A percentile compares a stretch with the other conserved stretches of the same genome.
Conservation (phyloP, 2,797 vertebrate genomes). For the Artibeus jamaicensis region DNA sequence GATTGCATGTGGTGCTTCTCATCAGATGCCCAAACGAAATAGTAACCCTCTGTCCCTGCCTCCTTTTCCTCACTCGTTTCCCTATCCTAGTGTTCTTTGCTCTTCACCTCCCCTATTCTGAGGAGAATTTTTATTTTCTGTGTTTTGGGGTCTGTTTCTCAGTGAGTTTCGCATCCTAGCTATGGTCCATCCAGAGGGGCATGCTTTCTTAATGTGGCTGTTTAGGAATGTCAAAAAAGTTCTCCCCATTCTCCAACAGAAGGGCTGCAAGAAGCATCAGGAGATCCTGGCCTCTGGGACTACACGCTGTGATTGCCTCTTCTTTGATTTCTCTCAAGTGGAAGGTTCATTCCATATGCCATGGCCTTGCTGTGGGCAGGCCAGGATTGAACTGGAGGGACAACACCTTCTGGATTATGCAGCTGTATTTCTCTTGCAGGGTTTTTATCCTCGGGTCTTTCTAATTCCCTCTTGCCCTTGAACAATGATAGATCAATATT, state of each 20-base stretch:
- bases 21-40: not conserved
- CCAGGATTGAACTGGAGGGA: not conserved
- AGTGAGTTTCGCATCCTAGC: not conserved
- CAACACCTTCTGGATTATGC: not conserved
- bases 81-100: not conserved
- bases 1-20: not conserved
- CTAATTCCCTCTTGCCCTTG: not conserved
- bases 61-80: not conserved
- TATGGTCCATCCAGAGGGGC: not conserved
- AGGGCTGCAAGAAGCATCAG: not conserved
- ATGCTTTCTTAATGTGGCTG: not conserved
- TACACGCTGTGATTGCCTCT: not conserved
- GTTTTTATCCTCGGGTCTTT: constrained; percentile 11
- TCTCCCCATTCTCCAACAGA: not conserved
- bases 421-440: not conserved
- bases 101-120: not conserved
- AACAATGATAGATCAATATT: constrained; percentile 11
- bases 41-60: not conserved
- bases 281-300: not conserved
- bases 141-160: not conserved
- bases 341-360: not conserved
- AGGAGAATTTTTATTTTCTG: not conserved
- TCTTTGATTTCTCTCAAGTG: not conserved
- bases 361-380: not conserved
- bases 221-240: not conserved